Evolutionary conservation across 2,888 invertebrate species (phyloP).

Genomic region (Drepanosiphum platanoidis): DNA sequence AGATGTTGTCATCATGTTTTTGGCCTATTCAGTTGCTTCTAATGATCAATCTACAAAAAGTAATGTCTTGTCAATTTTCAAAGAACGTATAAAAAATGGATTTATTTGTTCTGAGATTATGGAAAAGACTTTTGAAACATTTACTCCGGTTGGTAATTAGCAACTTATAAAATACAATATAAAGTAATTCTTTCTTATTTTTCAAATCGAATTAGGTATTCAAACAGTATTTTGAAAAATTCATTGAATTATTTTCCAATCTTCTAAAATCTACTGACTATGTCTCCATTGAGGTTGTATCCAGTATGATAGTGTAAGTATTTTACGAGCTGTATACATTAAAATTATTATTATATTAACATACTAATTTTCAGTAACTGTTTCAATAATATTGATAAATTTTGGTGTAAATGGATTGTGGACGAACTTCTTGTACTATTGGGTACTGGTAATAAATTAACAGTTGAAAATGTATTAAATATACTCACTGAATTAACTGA

Average conservation of each 20-base stretch:
- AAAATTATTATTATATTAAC: not conserved
- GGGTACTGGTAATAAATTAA: conserved; percentile 63
- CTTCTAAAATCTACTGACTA: conserved; percentile 67
- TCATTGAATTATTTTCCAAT: conserved; percentile 65
- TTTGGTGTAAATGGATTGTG: conserved; percentile 65
- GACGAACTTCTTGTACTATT: conserved; percentile 64
- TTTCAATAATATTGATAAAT: conserved; percentile 64
- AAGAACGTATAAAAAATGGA: conserved; percentile 64
- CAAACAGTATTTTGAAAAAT: conserved; percentile 64
- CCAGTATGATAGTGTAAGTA: conserved; percentile 71
- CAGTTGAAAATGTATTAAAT: conserved; percentile 64
- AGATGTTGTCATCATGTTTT: conserved; percentile 65
- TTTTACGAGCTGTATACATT: conserved; percentile 65
- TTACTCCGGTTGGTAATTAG: conserved; percentile 63
- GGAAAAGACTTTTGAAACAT: conserved; percentile 64
- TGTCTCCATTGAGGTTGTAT: conserved; percentile 72
- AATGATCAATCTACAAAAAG: conserved; percentile 64
- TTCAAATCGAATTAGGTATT: conserved; percentile 63
- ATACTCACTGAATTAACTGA: conserved; percentile 64
- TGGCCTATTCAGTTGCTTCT: conserved; percentile 64
- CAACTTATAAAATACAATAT: not conserved
- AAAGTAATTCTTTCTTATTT: not conserved
- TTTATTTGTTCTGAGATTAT: conserved; percentile 64
- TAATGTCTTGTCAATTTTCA: conserved; percentile 64
- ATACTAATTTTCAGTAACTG: conserved; percentile 64